Percentiles rank a stretch among this genome's conserved stretches.
Evolutionary conservation across 2,797 vertebrate genomes (phyloP).

Genomic region (Urocyon cinereoargenteus): DNA sequence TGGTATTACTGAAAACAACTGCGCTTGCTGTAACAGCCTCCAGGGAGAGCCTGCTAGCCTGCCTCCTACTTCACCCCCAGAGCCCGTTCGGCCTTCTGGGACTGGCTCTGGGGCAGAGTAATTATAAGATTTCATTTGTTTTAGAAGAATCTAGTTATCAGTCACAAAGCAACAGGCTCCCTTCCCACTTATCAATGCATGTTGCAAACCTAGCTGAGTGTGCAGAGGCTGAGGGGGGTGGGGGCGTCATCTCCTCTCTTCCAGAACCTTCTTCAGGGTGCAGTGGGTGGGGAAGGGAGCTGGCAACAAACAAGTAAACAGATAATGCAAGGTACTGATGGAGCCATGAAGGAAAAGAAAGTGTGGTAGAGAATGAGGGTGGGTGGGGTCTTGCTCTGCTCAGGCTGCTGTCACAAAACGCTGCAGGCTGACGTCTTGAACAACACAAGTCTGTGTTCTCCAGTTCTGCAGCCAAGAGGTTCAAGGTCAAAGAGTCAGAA

Average conservation of each 20-base stretch:
- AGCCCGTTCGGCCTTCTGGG: not conserved
- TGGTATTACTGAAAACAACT: not conserved
- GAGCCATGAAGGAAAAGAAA: not conserved
- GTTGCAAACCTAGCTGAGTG: not conserved
- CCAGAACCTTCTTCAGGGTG: not conserved
- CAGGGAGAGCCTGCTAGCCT: not conserved
- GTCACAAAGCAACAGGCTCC: not conserved
- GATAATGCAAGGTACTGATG: not conserved
- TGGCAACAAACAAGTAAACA: not conserved
- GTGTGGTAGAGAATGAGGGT: not conserved
- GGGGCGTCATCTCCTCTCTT: too few relatives aligned
- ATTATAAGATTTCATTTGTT: not conserved
- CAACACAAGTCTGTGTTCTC: not conserved
- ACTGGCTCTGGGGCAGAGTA: not conserved
- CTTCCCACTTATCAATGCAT: rapidly evolving
- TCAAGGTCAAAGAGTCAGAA: too few relatives aligned
- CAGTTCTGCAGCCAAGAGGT: not conserved
- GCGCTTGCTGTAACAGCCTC: rapidly evolving
- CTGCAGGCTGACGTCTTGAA: not conserved
- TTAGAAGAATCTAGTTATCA: not conserved
- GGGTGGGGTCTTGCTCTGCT: not conserved
- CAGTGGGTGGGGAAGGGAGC: not conserved
- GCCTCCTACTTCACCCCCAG: not conserved
- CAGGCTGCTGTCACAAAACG: rapidly evolving
- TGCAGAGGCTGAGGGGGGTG: rapidly evolving